Conservation (phyloP, 2,113 vertebrate genomes). For the Tachysurus vachellii region DNA sequence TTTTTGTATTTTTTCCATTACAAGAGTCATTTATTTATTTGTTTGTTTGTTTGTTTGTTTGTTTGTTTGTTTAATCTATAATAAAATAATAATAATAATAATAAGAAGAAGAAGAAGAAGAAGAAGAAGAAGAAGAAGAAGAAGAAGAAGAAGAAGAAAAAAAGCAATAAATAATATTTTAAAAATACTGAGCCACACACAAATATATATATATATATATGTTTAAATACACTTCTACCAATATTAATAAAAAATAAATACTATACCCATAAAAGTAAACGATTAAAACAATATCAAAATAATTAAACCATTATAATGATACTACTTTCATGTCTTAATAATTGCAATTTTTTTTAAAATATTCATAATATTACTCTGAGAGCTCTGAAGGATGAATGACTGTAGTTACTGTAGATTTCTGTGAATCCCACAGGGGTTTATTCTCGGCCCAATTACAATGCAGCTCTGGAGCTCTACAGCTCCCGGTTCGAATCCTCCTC, state of each 20-base stretch:
- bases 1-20: no score
- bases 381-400: not conserved
- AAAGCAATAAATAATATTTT: no score
- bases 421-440: slow-evolving; percentile 20
- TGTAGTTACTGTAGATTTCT: slow-evolving; percentile 2
- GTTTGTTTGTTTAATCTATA: no score
- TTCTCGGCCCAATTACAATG: slow-evolving; percentile 4
- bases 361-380: not conserved
- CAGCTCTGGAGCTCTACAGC: slow-evolving; percentile 6
- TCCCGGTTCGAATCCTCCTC: slow-evolving; percentile 15
- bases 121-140: no score
- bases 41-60: no score
- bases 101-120: no score
- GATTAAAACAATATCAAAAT: not conserved
- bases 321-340: not conserved
- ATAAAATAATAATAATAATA: no score
- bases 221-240: no score
- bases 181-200: no score
- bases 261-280: not conserved
- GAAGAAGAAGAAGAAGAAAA: no score
- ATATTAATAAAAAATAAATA: not conserved
- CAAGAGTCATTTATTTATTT: no score
- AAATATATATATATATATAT: no score
- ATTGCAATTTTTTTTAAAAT: not conserved
- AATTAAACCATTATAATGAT: not conserved